These are phyloP conservation scores for Holotrichia oblita DNA, from an alignment of 1,140 invertebrate genomes.

Conservation along the genomic window DNA sequence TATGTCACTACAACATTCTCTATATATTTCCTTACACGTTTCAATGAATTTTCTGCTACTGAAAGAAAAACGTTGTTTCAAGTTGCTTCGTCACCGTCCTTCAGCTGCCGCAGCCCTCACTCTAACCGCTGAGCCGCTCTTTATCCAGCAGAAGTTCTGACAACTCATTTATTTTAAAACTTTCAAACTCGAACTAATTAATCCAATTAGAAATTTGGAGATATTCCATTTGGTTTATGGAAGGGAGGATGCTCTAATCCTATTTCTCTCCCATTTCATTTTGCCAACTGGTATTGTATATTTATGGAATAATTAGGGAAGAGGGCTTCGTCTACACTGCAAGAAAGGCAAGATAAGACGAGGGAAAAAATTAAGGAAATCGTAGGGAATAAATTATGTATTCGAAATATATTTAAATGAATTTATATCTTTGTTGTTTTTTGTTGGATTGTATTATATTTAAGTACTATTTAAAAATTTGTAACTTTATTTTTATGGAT, in stretches of 20 bases:
- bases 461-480: no score
- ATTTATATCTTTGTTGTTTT: neutral
- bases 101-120: neutral
- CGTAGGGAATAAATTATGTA: constrained; percentile 16
- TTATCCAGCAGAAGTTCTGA: constrained; percentile 27
- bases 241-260: constrained; percentile 6
- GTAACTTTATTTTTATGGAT: no score
- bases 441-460: neutral
- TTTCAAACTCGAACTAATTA: constrained; percentile 33
- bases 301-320: constrained; percentile 25
- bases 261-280: neutral
- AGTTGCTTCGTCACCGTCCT: neutral
- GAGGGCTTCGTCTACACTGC: no score
- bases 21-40: neutral
- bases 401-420: constrained; percentile 16
- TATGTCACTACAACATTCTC: neutral
- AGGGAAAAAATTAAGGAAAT: neutral
- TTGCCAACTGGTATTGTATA: constrained; percentile 1
- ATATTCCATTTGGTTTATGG: constrained; percentile 18
- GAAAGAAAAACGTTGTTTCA: neutral
- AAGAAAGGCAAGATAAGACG: neutral
- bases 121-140: neutral
- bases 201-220: constrained; percentile 33
- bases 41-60: neutral
- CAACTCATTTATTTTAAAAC: constrained; percentile 35